Base-by-base conservation (phyloP, 2,797 vertebrate genomes). In the Clarias pachynema region DNA sequence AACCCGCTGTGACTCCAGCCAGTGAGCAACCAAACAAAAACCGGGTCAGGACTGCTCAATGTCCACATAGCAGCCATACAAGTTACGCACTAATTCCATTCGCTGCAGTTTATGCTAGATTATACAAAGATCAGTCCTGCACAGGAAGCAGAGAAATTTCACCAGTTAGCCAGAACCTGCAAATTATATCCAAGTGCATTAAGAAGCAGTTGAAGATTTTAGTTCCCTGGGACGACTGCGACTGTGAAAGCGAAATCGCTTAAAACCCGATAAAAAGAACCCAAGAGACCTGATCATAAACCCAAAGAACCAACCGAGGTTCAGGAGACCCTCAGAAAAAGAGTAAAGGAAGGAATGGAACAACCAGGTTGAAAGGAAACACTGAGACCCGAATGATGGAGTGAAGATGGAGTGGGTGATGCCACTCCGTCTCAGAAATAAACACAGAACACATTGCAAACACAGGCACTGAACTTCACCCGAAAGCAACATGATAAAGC, bases 361-460 rank as follows among this genome's bases (percentile, higher is more conserved):
- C 56, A 57, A 60, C 56, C 74, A 78, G 56, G 29, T 24, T 5
- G 24, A 34, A 77, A 57, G 26, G 34, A 22, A 1, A 79, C 31
- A 77, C 5, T n/a, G 1, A 79, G 4, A 34, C 34, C 29, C 59
- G 40, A 40, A 4, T 22, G 10, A 37, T 60, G 57, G 31, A 60
- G 74, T 60, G 56, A 78, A 78, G 56, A 60, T 59, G 53, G 73
- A 59, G 22, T 22, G 56, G 12, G 29, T 60, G 74, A 77, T 34
- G 20, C 15, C 31, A 44, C 57, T 60, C 56, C 4, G 34, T 63
- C 15, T 7, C 77, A 63, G 77, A 5, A 62, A 79, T 3, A 44
- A 57, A 29, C n/a, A 56, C 1, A 0, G 31, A 22, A 18, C 3
- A 4, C 18, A 22, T 5, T 53, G 18, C 29, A 62, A 60, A 62